Percentiles rank a stretch among this genome's conserved stretches.
These are phyloP conservation scores for Geopemphigus sp. DNA, from an alignment of 1,140 invertebrate species.

Conservation along the genomic window DNA sequence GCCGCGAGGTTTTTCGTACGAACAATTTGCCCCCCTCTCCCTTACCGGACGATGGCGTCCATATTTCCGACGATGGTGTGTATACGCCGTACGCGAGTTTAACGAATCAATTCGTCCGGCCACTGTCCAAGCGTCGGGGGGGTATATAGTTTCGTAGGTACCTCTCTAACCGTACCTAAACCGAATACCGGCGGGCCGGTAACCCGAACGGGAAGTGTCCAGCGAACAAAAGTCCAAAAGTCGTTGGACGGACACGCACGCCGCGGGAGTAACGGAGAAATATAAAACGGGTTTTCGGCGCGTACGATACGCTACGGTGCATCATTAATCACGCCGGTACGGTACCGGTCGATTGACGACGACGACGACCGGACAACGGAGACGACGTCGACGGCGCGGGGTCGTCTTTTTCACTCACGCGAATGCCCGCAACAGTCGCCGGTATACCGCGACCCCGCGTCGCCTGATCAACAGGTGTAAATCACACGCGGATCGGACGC, in stretches of 20 bases:
- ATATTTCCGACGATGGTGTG: background rate
- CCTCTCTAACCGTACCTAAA: too few relatives aligned
- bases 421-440: background rate
- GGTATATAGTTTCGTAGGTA: too few relatives aligned
- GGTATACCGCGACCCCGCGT: background rate
- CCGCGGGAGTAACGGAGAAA: background rate
- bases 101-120: constrained; percentile 2
- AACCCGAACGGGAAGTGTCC: too few relatives aligned
- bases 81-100: background rate
- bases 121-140: too few relatives aligned
- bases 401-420: background rate
- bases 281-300: background rate
- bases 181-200: too few relatives aligned
- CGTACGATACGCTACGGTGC: background rate
- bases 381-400: background rate
- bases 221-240: too few relatives aligned
- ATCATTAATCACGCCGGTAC: background rate
- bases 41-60: background rate
- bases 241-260: background rate
- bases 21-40: background rate
- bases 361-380: background rate
- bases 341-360: background rate
- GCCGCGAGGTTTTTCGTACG: constrained; percentile 10
- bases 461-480: background rate
- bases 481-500: background rate